These are phyloP conservation scores for Streptopelia turtur DNA, from an alignment of 2,797 vertebrate genomes.

Conservation along the genomic window DNA sequence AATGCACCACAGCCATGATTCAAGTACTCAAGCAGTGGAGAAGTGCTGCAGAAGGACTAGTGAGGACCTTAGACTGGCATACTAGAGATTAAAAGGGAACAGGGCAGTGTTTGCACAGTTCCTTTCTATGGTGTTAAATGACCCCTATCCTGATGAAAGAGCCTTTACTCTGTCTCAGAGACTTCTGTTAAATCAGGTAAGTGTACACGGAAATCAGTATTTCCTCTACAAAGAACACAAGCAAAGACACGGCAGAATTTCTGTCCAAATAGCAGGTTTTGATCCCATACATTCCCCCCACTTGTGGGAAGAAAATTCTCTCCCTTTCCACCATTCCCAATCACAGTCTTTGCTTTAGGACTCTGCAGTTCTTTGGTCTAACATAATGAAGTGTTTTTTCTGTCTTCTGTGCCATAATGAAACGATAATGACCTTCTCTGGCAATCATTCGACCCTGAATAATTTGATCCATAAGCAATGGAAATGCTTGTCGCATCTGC, in stretches of 20 bases:
- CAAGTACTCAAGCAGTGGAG: neutral
- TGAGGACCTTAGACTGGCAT: neutral
- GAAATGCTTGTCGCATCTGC: slow-evolving; percentile 69
- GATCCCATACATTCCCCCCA: neutral
- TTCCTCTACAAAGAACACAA: slow-evolving; percentile 32
- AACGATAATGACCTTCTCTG: slow-evolving; percentile 70
- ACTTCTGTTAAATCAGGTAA: slow-evolving; percentile 18
- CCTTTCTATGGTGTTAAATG: neutral
- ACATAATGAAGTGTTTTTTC: slow-evolving; percentile 70
- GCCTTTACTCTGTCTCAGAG: neutral
- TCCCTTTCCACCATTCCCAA: slow-evolving; percentile 42
- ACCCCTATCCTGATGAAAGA: neutral
- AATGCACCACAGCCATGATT: neutral
- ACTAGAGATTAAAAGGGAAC: neutral
- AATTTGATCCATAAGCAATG: slow-evolving; percentile 72
- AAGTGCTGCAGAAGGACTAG: neutral
- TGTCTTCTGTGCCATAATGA: slow-evolving; percentile 71
- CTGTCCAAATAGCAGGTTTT: slow-evolving; percentile 31
- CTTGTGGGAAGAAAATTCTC: slow-evolving; percentile 31
- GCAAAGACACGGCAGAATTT: slow-evolving; percentile 54
- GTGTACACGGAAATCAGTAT: slow-evolving; percentile 18
- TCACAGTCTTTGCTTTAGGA: slow-evolving; percentile 66
- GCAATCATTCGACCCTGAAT: slow-evolving; percentile 63
- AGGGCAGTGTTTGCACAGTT: neutral
- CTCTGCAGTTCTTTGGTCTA: slow-evolving; percentile 68